Percentiles rank a stretch among this genome's conserved stretches.
Evolutionary conservation across 1,140 invertebrate genomes (phyloP).

Genomic region (Rhynchophorus ferrugineus): DNA sequence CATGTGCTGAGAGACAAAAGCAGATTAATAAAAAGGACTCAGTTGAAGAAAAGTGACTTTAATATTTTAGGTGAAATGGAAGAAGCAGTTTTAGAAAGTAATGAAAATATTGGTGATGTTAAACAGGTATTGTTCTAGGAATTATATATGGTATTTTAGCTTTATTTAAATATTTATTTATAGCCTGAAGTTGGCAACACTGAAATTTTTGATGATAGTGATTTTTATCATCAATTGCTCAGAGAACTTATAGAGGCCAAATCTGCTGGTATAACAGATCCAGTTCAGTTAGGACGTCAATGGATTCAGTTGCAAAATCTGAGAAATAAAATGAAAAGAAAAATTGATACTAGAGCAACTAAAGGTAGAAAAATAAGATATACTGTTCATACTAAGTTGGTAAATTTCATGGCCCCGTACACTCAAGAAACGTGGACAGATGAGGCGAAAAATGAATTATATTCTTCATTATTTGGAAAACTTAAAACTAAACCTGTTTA

Average conservation of each 20-base stretch:
- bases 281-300: slow-evolving; percentile 69
- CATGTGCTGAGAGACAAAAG: slow-evolving; percentile 71
- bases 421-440: slow-evolving; percentile 64
- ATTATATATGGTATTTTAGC: neutral
- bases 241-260: slow-evolving; percentile 89
- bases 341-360: slow-evolving; percentile 84
- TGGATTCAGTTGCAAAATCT: slow-evolving; percentile 89
- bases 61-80: slow-evolving; percentile 55
- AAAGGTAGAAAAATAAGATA: slow-evolving; percentile 89
- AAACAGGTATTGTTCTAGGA: slow-evolving; percentile 1
- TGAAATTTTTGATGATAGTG: slow-evolving; percentile 94
- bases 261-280: slow-evolving; percentile 72
- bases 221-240: slow-evolving; percentile 92
- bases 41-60: slow-evolving; percentile 68
- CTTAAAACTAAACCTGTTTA: slow-evolving; percentile 12
- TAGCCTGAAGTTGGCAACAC: slow-evolving; percentile 56
- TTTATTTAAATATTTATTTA: slow-evolving; percentile 37
- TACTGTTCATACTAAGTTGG: slow-evolving; percentile 80
- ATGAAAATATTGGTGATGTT: slow-evolving; percentile 26
- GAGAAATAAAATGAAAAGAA: slow-evolving; percentile 80
- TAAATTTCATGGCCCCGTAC: slow-evolving; percentile 89
- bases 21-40: slow-evolving; percentile 72
- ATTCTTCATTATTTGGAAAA: slow-evolving; percentile 70
- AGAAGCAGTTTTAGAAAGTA: slow-evolving; percentile 27
- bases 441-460: slow-evolving; percentile 72